Evolutionary conservation across 2,888 invertebrate species (phyloP).

Genomic region (Lymantria dispar): DNA sequence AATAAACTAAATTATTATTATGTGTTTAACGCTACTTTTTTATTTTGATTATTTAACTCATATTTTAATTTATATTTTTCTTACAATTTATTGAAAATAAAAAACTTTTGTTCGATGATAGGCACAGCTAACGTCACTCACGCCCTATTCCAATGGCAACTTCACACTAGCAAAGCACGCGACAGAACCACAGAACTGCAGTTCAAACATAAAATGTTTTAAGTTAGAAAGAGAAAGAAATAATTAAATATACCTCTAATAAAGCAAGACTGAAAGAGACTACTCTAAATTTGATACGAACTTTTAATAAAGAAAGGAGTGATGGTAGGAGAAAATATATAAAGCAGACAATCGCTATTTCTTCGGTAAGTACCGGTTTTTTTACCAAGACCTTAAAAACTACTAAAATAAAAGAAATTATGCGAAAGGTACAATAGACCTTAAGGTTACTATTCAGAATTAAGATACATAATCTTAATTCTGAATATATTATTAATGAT

Average conservation of each 20-base stretch:
- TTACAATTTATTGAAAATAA: conserved; percentile 41
- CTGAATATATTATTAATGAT: no score
- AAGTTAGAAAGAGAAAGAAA: conserved; percentile 40
- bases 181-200: not conserved
- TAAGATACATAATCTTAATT: no score
- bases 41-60: not conserved
- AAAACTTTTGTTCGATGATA: conserved; percentile 19
- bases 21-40: not conserved
- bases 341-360: conserved; percentile 6
- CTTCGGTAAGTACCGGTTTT: conserved; percentile 50
- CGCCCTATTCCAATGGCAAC: conserved; percentile 59
- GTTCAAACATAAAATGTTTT: conserved; percentile 13
- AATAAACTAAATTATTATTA: not conserved
- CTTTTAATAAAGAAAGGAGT: conserved; percentile 42
- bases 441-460: no score
- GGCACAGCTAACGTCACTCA: conserved; percentile 36
- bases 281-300: conserved; percentile 5
- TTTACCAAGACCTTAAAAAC: conserved; percentile 39
- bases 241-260: conserved; percentile 7
- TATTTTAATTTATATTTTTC: conserved; percentile 17
- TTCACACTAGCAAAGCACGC: conserved; percentile 47
- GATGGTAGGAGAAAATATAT: conserved; percentile 22
- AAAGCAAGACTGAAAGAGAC: conserved; percentile 42
- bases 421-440: no score
- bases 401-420: no score